Evolutionary conservation across 2,113 vertebrate species (phyloP), one percentile per base, ranked within the genome.

Genomic region (Rhinopomastus cyanomelas): DNA sequence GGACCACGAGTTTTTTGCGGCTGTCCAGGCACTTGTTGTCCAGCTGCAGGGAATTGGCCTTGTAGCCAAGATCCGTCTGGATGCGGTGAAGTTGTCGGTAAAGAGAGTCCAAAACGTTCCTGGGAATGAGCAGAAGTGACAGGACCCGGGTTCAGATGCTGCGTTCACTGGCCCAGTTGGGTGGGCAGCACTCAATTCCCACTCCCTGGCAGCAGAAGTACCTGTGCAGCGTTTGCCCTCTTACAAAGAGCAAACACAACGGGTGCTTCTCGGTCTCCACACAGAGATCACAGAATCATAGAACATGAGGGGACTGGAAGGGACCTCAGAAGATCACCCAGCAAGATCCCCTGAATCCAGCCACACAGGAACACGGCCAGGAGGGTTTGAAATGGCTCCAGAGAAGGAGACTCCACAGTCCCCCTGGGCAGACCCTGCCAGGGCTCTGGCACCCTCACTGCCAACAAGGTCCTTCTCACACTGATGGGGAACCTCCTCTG

Each of bases 21-120:
- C 34, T 87, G 36, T 98, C 98, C 96, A 97, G 34, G 81, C 98
- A 98, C 88, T 97, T 98, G 75, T 97, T 97, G 93, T 98, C 97
- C 83, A 98, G 67, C 51, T 94, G 30, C 87, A 98, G 95, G 65
- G 98, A 97, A 55, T 93, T 96, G 57, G 95, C 84, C 94, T 99
- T 99, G 75, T 96, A 97, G 86, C 92, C 90, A 1, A 97, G 97
- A 79, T 99, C 98, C 23, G 97, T 96, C 94, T 96, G 94, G 96
- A 99, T 97, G 73, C 92, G 95, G 73, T 97, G 94, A 80, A 98
- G 97, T 39, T 99, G 98, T 64, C 98, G 97, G 95, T 96, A 94
- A 76, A 99, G 95, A 62, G 96, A 96, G 1, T 98, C 98, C 87
- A 99, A 94, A 5, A 98, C 96, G 13, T 96, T 94, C 88, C 99